Conservation (phyloP, 2,113 vertebrate species). For the Sinocyclocheilus maitianheensis region DNA sequence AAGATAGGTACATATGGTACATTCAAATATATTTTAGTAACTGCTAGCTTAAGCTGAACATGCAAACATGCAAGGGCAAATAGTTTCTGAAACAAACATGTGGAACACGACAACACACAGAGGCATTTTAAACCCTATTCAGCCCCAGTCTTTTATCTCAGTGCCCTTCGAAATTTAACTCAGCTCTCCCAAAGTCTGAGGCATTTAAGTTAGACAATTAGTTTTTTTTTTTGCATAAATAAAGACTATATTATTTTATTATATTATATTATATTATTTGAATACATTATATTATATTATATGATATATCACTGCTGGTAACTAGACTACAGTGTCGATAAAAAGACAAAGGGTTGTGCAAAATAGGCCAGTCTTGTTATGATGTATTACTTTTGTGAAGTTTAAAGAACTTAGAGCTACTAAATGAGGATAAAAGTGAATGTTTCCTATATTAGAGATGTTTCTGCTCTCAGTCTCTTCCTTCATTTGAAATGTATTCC, state of each 20-base stretch:
- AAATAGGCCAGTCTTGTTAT: slow-evolving; percentile 48
- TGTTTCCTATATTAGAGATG: slow-evolving; percentile 43
- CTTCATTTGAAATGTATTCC: slow-evolving; percentile 55
- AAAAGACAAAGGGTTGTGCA: slow-evolving; percentile 18
- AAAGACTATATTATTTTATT: background rate
- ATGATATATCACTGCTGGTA: background rate
- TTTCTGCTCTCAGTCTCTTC: slow-evolving; percentile 39
- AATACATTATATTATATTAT: background rate
- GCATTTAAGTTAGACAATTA: no score
- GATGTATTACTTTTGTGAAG: slow-evolving; percentile 37
- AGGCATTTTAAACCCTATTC: background rate
- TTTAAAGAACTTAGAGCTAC: slow-evolving; percentile 41
- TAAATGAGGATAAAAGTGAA: slow-evolving; percentile 50
- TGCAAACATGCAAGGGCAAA: background rate
- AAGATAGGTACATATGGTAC: background rate
- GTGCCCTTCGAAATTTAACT: background rate
- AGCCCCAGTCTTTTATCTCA: background rate
- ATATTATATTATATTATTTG: no score
- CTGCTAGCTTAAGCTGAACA: background rate
- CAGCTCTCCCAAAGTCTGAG: no score
- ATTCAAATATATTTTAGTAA: background rate
- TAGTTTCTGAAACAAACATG: background rate
- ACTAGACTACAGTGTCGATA: background rate
- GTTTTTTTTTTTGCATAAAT: background rate
- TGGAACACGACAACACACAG: background rate